phyloP scores from a whole-genome alignment of 2,888 invertebrate genomes.

The Trichogramma dendrolimi region DNA sequence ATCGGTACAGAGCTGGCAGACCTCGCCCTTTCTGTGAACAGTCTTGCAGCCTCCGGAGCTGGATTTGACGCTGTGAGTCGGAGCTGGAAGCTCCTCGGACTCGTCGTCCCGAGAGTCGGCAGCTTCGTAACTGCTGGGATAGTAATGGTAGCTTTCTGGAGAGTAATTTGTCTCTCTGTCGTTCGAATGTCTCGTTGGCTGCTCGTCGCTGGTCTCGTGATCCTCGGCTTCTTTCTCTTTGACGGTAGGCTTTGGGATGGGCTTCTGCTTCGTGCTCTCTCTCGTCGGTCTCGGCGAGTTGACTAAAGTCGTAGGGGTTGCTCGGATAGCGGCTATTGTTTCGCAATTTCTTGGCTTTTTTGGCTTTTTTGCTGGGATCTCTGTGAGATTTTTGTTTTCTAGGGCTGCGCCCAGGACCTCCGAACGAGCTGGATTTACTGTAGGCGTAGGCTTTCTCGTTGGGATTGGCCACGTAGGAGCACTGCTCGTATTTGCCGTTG shows the following conservation, averaged over 20 bases:
- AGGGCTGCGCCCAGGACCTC: conserved; percentile 11
- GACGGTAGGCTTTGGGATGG: neutral
- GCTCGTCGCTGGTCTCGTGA: neutral
- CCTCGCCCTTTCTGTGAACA: conserved; percentile 49
- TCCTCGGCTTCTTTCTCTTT: neutral
- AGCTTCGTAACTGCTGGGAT: conserved; percentile 19
- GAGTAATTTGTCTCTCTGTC: conserved; percentile 7
- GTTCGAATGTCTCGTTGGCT: conserved; percentile 12
- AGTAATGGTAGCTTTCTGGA: conserved; percentile 18
- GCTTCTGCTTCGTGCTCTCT: neutral
- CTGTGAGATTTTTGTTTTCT: conserved; percentile 12
- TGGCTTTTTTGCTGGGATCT: conserved; percentile 11
- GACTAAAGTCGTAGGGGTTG: neutral
- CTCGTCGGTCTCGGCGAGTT: neutral
- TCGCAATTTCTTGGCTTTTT: conserved; percentile 10
- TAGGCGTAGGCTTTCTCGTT: conserved; percentile 58
- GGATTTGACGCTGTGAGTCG: neutral
- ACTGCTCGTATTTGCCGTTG: conserved; percentile 76
- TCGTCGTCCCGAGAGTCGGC: conserved; percentile 8
- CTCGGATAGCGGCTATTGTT: neutral
- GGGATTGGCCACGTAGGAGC: conserved; percentile 73
- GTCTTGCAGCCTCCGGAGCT: conserved; percentile 33
- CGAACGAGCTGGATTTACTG: conserved; percentile 36
- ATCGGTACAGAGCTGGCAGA: conserved; percentile 58
- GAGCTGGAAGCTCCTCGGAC: neutral